These are phyloP conservation scores for Catharus ustulatus DNA, from an alignment of 2,797 vertebrate species.

Conservation along the genomic window DNA sequence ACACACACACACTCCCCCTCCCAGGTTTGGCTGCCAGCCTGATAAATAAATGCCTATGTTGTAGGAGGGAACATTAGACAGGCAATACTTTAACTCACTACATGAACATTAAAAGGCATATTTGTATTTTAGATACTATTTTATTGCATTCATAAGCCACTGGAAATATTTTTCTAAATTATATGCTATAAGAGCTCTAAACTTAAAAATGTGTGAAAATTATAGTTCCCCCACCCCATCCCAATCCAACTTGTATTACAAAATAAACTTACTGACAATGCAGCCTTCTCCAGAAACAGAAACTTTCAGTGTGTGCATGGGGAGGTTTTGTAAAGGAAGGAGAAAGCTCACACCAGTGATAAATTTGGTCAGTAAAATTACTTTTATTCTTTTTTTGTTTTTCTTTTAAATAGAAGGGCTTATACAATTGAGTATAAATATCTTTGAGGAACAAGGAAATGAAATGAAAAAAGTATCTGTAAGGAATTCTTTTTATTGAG, in stretches of 20 bases:
- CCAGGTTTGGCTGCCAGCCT: slow-evolving; percentile 46
- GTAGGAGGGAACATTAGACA: slow-evolving; percentile 23
- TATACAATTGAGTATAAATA: slow-evolving; percentile 61
- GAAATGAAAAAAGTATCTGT: slow-evolving; percentile 43
- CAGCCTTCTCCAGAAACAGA: neutral
- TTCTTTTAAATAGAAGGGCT: slow-evolving; percentile 42
- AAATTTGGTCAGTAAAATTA: slow-evolving; percentile 48
- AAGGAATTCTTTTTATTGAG: slow-evolving; percentile 74
- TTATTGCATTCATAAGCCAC: slow-evolving; percentile 41
- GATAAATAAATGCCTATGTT: slow-evolving; percentile 48
- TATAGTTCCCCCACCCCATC: neutral
- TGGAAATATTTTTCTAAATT: slow-evolving; percentile 61
- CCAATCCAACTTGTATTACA: neutral
- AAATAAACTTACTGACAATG: neutral
- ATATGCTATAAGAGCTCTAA: slow-evolving; percentile 12
- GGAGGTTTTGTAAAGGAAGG: neutral
- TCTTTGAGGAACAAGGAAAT: slow-evolving; percentile 52
- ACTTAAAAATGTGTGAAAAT: slow-evolving; percentile 39
- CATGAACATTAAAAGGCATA: slow-evolving; percentile 36
- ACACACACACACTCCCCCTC: neutral
- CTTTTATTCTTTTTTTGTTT: slow-evolving; percentile 24
- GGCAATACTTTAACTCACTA: slow-evolving; percentile 52
- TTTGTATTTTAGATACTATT: slow-evolving; percentile 50
- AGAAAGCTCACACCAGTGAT: slow-evolving; percentile 13
- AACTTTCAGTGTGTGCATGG: neutral